Evolutionary conservation across 2,113 vertebrate species (phyloP).

Genomic region (western clawed frog (Xenopus tropicalis)): DNA sequence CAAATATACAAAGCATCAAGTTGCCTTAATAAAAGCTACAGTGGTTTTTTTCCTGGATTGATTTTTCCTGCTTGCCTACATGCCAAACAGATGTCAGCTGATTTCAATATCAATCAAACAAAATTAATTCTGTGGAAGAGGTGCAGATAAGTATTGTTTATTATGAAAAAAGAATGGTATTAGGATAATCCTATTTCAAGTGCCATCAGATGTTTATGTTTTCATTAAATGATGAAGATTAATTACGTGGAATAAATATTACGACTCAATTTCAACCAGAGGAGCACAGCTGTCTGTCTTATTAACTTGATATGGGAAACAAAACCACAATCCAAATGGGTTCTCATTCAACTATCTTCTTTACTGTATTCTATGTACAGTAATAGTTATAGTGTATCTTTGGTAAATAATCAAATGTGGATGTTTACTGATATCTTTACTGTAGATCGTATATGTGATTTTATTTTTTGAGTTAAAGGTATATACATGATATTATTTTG

Average conservation of each 20-base stretch:
- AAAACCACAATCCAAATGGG: neutral
- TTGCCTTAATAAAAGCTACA: conserved; percentile 14
- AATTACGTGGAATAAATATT: neutral
- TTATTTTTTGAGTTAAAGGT: too few species aligned
- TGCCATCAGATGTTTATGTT: neutral
- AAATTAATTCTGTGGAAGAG: too few species aligned
- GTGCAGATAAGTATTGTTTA: neutral
- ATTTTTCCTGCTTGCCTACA: too few species aligned
- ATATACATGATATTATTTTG: too few species aligned
- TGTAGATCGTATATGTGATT: too few species aligned
- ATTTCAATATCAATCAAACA: neutral
- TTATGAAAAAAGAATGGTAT: neutral
- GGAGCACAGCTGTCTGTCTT: neutral
- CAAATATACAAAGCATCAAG: conserved; percentile 24
- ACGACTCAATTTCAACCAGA: neutral
- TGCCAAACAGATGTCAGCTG: neutral
- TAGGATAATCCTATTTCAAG: neutral
- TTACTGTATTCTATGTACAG: too few species aligned
- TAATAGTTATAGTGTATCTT: too few species aligned
- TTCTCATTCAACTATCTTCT: neutral
- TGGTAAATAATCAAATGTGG: too few species aligned
- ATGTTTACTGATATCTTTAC: too few species aligned
- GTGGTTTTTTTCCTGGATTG: neutral
- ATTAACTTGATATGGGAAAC: neutral
- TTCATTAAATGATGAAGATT: neutral